Percentiles rank a stretch among this genome's conserved stretches.
These are phyloP conservation scores for Erethizon dorsatum DNA, from an alignment of 2,797 vertebrate species.

Conservation along the genomic window DNA sequence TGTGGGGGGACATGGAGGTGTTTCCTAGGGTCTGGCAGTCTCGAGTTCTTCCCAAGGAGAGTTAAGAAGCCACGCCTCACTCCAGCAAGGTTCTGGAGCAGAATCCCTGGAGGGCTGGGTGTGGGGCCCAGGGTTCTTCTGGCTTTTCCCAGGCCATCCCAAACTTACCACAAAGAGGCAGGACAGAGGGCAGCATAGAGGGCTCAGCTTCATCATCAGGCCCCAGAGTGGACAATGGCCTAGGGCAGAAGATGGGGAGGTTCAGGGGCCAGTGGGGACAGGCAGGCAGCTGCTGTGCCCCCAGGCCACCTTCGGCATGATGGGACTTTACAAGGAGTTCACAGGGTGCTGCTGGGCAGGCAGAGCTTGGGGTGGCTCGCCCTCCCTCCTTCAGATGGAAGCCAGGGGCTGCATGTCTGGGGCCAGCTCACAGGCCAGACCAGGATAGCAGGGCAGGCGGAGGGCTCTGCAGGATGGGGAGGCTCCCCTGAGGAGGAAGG, in stretches of 20 bases:
- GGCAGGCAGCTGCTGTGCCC: neutral
- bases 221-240: neutral
- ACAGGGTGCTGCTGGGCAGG: neutral
- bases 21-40: neutral
- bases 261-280: neutral
- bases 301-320: neutral
- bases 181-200: constrained; percentile 66
- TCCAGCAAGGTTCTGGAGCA: neutral
- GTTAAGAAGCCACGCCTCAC: too few species aligned
- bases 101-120: neutral
- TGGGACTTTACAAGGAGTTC: neutral
- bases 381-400: too few species aligned
- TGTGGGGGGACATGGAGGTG: neutral
- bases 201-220: constrained; percentile 75
- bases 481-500: constrained; percentile 50
- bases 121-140: neutral
- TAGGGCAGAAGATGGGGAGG: constrained; percentile 1
- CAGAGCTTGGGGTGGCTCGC: neutral
- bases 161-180: constrained; percentile 81
- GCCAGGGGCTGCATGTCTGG: neutral
- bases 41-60: neutral
- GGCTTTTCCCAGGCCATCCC: neutral
- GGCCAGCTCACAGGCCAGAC: neutral
- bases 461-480: neutral
- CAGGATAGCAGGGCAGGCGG: neutral